Evolutionary conservation across 2,113 vertebrate species (phyloP).

Genomic region (Aldabrachelys gigantea): DNA sequence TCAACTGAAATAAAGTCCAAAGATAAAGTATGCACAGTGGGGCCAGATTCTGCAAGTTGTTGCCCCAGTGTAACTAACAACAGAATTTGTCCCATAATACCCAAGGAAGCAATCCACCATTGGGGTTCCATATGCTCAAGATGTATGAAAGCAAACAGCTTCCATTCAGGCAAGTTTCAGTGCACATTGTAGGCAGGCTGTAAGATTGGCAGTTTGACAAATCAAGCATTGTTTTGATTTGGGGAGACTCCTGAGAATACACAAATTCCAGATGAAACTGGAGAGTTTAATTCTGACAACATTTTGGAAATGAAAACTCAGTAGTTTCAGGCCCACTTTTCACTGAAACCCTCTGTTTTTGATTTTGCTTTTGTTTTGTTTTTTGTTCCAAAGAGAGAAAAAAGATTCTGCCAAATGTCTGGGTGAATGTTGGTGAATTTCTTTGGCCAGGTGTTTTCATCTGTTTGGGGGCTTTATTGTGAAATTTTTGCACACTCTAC

Average conservation of each 20-base stretch:
- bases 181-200: background rate
- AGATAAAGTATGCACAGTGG: background rate
- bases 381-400: background rate
- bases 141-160: background rate
- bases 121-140: accelerated
- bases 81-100: background rate
- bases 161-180: background rate
- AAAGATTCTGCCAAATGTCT: background rate
- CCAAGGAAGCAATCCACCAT: background rate
- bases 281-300: background rate
- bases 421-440: background rate
- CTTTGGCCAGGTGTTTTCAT: background rate
- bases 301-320: background rate
- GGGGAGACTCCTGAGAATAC: background rate
- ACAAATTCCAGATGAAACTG: background rate
- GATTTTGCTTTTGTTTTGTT: background rate
- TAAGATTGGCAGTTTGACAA: background rate
- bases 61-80: background rate
- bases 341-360: background rate
- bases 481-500: background rate
- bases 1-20: background rate
- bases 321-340: background rate
- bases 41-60: background rate
- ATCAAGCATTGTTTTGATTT: background rate
- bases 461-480: background rate